These are phyloP conservation scores for Drosophila maculinotata DNA, from an alignment of 2,888 invertebrate species.

Conservation along the genomic window DNA sequence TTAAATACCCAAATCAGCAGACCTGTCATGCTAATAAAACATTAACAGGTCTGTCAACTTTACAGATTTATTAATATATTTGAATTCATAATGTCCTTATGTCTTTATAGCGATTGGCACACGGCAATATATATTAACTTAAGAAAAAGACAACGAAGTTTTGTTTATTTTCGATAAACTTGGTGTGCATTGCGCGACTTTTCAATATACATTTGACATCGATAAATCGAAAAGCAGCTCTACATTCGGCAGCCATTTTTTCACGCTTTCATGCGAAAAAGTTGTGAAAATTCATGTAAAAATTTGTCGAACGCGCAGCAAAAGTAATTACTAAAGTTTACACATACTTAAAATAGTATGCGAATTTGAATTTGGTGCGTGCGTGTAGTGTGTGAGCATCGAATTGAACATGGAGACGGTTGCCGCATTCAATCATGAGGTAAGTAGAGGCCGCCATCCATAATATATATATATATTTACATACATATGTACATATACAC, in stretches of 20 bases:
- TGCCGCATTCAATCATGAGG: conserved; percentile 85
- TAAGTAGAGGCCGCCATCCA: conserved; percentile 69
- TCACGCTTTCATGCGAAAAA: conserved; percentile 68
- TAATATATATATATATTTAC: conserved; percentile 25
- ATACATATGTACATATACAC: conserved; percentile 9
- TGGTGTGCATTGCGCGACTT: conserved; percentile 17
- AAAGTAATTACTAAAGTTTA: conserved; percentile 38
- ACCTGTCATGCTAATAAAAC: not conserved
- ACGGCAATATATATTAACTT: not conserved
- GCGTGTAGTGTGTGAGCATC: conserved; percentile 64
- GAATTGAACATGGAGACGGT: conserved; percentile 84
- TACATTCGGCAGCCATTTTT: conserved; percentile 79
- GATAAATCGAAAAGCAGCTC: conserved; percentile 44
- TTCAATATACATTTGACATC: conserved; percentile 25
- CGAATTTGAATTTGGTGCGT: conserved; percentile 62
- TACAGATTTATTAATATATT: not conserved
- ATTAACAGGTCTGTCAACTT: conserved; percentile 2
- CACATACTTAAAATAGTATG: conserved; percentile 53
- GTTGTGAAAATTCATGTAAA: conserved; percentile 63
- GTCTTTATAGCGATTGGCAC: too few relatives aligned
- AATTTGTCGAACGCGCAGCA: conserved; percentile 44
- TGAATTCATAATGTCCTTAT: too few relatives aligned
- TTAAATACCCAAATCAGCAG: too few relatives aligned
- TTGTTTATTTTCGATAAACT: conserved; percentile 6
- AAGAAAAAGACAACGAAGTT: too few relatives aligned